These are phyloP conservation scores for Macrosteles quadrilineatus DNA, from an alignment of 1,140 invertebrate genomes.

Conservation along the genomic window DNA sequence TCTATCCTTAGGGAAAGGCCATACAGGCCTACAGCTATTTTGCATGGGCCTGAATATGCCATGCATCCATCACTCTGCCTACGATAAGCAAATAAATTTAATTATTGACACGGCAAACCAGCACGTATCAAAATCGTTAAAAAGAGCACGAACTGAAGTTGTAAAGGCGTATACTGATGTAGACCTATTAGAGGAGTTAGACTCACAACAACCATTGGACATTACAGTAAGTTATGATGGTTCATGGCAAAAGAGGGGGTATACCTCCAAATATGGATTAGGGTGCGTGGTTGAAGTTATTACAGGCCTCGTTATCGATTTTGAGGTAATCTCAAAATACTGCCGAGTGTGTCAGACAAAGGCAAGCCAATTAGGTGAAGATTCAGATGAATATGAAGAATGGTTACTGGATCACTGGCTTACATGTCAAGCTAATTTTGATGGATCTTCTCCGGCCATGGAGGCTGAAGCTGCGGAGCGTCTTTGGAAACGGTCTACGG, in stretches of 20 bases:
- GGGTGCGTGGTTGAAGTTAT: not conserved
- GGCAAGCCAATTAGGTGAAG: not conserved
- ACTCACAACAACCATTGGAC: not conserved
- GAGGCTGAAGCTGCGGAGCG: slow-evolving; percentile 38
- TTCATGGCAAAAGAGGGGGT: slow-evolving; percentile 3
- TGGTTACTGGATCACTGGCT: slow-evolving; percentile 35
- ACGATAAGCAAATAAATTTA: no score
- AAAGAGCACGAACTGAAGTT: not conserved
- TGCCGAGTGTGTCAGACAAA: slow-evolving; percentile 7
- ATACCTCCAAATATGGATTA: slow-evolving; percentile 2
- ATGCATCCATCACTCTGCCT: no score
- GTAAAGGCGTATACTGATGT: not conserved
- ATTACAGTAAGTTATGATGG: slow-evolving; percentile 18
- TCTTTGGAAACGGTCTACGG: slow-evolving; percentile 40
- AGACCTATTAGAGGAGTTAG: no score
- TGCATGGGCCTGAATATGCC: no score
- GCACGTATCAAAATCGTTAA: no score
- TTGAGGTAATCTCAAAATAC: slow-evolving; percentile 3
- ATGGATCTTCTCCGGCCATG: slow-evolving; percentile 40
- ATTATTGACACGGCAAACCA: no score
- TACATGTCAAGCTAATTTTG: slow-evolving; percentile 33
- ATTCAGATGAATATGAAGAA: slow-evolving; percentile 30
- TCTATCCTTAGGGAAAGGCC: no score
- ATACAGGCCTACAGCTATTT: no score
- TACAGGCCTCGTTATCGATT: slow-evolving; percentile 1